Evolutionary conservation across 1,140 invertebrate genomes (phyloP), one percentile per base, ranked within the genome.

Genomic region (Maconellicoccus hirsutus): DNA sequence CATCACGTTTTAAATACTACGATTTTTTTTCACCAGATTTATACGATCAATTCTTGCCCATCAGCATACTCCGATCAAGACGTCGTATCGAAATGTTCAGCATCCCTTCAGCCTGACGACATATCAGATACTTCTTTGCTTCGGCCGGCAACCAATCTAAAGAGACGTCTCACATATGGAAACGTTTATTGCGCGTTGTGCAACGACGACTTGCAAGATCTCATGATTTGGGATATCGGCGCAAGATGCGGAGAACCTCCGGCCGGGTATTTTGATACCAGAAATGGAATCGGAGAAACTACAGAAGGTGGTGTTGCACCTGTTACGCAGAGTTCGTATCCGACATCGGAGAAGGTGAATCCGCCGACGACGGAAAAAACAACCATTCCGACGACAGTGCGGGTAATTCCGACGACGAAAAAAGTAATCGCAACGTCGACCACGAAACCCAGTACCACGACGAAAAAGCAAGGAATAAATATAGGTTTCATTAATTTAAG

Each of bases 151-250:
- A 83, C 83, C 0, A 79, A 78, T 63, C 74, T 76, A 19, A 69
- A 70, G 10, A 76, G 80, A 0, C 79, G 82, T 1, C 72, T 81
- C 29, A 84, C 83, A 0, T 86, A 84, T 75, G 79, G 79, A 70
- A 86, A 86, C 74, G 77, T 79, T 23, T 82, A 80, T 76, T 86
- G 85, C 74, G 83, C 84, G 0, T 71, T 81, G 3, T 86, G 85
- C 74, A 81, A 86, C 76, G 76, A 77, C 1, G 81, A 81, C 70
- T 22, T 59, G n/a, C 22, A 23, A 4, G 52, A 66, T 10, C 29
- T 33, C 25, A 7, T 33, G 1, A 1, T 70, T 0, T 38, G 61
- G 61, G 25, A 8, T 19, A 1, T 25, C 10, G 16, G 3, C 8
- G 61, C 61, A 10, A 26, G 22, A 23, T 66, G 61, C 21, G 61